Conservation (phyloP, 2,888 invertebrate genomes). For the Osmoderma eremita region DNA sequence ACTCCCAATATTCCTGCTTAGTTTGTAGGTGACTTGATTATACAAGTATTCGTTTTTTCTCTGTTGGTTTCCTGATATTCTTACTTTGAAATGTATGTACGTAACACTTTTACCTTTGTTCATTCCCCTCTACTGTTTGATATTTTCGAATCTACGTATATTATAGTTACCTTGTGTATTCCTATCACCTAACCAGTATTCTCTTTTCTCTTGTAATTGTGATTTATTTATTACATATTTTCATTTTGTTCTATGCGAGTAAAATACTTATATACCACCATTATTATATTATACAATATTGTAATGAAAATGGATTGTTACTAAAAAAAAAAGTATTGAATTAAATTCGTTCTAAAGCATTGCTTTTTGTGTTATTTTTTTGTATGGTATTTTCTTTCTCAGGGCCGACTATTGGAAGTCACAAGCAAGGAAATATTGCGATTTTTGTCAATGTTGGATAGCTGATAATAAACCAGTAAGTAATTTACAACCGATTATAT, state of each 20-base stretch:
- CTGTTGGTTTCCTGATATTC: neutral
- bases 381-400: constrained; percentile 54
- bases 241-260: constrained; percentile 7
- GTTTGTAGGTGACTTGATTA: too few species aligned
- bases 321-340: constrained; percentile 19
- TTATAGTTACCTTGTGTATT: constrained; percentile 7
- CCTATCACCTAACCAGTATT: constrained; percentile 31
- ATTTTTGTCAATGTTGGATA: constrained; percentile 98
- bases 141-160: constrained; percentile 13
- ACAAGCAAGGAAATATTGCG: constrained; percentile 93
- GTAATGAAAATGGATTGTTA: constrained; percentile 36
- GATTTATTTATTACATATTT: constrained; percentile 14
- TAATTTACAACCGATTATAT: constrained; percentile 44
- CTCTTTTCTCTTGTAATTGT: constrained; percentile 25
- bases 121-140: constrained; percentile 18
- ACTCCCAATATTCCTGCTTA: too few species aligned
- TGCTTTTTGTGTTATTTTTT: constrained; percentile 19
- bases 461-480: constrained; percentile 94
- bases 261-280: constrained; percentile 5
- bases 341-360: constrained; percentile 23
- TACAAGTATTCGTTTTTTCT: too few species aligned
- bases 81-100: constrained; percentile 1
- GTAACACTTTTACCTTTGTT: constrained; percentile 14
- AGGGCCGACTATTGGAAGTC: constrained; percentile 99
- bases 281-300: constrained; percentile 20